Evolutionary conservation across 1,140 invertebrate species (phyloP).

Genomic region (Eumeta japonica): DNA sequence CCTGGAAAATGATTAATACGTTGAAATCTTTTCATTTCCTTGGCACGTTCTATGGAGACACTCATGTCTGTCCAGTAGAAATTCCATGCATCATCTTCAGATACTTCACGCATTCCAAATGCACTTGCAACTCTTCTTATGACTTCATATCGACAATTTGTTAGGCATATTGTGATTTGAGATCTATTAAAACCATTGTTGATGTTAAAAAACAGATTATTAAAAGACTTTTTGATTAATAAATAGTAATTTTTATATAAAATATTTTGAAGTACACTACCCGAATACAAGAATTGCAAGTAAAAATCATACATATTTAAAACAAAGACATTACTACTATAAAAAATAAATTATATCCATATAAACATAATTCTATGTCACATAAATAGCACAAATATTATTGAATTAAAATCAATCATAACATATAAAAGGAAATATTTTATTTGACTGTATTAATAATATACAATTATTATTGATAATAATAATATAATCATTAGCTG

Average conservation of each 20-base stretch:
- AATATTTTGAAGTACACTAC: too few species aligned
- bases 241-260: too few species aligned
- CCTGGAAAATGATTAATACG: conserved; percentile 92
- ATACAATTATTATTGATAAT: too few species aligned
- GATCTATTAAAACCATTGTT: conserved; percentile 24
- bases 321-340: neutral
- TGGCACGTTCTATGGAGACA: conserved; percentile 77
- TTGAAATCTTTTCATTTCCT: conserved; percentile 88
- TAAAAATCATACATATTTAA: too few species aligned
- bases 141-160: conserved; percentile 73
- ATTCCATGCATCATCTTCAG: conserved; percentile 81
- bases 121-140: conserved; percentile 68
- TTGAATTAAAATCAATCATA: neutral
- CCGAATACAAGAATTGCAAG: too few species aligned
- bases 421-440: too few species aligned
- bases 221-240: conserved; percentile 2
- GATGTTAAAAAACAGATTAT: conserved; percentile 6
- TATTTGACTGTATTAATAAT: too few species aligned
- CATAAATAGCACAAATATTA: neutral
- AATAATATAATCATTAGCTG: too few species aligned
- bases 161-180: conserved; percentile 66
- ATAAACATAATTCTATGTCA: neutral
- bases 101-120: conserved; percentile 77
- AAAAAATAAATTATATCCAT: neutral
- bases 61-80: conserved; percentile 86